Evolutionary conservation across 2,888 invertebrate species (phyloP).

Genomic region (Stenichneumon culpator): DNA sequence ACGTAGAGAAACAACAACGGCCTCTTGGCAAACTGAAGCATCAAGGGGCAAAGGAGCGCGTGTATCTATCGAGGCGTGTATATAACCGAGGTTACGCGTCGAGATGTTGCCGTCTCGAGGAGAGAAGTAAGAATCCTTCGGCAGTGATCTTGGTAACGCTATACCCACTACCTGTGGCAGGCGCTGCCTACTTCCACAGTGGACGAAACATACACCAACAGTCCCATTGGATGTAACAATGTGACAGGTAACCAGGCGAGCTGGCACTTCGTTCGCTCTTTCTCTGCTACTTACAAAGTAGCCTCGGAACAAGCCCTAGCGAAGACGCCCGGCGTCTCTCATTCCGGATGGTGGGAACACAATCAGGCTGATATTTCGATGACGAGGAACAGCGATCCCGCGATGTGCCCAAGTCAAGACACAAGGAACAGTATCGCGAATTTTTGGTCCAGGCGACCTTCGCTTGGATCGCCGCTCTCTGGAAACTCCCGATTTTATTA

Average conservation of each 20-base stretch:
- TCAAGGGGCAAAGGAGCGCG: slow-evolving; percentile 16
- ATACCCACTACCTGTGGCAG: slow-evolving; percentile 45
- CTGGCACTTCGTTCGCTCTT: slow-evolving; percentile 50
- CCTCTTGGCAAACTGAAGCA: slow-evolving; percentile 27
- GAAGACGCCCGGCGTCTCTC: slow-evolving; percentile 66
- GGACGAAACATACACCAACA: slow-evolving; percentile 47
- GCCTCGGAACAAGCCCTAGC: slow-evolving; percentile 67
- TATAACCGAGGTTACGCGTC: slow-evolving; percentile 3
- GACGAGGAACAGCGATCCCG: not conserved
- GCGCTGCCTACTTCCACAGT: slow-evolving; percentile 12
- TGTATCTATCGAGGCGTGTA: slow-evolving; percentile 29
- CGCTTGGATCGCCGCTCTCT: too few species aligned
- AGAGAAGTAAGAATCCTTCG: slow-evolving; percentile 35
- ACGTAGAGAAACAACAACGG: slow-evolving; percentile 39
- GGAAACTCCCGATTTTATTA: not conserved
- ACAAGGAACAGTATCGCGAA: too few species aligned
- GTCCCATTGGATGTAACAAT: slow-evolving; percentile 58
- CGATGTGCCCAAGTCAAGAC: not conserved
- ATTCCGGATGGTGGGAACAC: slow-evolving; percentile 6
- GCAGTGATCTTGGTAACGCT: slow-evolving; percentile 33
- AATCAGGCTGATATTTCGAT: not conserved
- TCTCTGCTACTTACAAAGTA: slow-evolving; percentile 69
- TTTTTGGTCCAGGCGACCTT: too few species aligned
- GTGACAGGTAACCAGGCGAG: slow-evolving; percentile 59
- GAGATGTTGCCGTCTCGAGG: slow-evolving; percentile 41